A percentile compares a stretch with the other conserved stretches of the same genome.
phyloP scores from a whole-genome alignment of 2,888 invertebrate species.

The Thyatira batis region DNA sequence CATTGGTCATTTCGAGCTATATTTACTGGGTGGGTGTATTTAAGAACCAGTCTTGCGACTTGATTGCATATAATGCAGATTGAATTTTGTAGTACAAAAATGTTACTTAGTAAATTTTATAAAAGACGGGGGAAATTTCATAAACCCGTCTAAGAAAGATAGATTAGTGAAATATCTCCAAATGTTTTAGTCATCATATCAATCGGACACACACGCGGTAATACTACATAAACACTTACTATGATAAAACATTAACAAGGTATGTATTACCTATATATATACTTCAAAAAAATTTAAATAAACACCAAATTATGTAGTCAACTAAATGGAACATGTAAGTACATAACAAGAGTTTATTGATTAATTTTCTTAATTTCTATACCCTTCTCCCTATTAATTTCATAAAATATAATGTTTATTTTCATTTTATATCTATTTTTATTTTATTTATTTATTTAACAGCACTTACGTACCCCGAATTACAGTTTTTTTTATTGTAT shows the following conservation, averaged over 20 bases:
- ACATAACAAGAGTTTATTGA: slow-evolving; percentile 6
- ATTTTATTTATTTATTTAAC: slow-evolving; percentile 15
- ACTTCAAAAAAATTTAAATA: background rate
- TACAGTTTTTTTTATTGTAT: slow-evolving; percentile 13
- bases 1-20: slow-evolving; percentile 8
- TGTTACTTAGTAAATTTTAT: background rate
- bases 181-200: background rate
- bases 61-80: background rate
- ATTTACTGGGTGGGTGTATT: background rate
- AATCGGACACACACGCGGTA: background rate
- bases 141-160: background rate
- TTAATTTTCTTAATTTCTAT: slow-evolving; percentile 22
- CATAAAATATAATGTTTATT: slow-evolving; percentile 23
- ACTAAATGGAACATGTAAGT: slow-evolving; percentile 10
- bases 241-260: slow-evolving; percentile 1
- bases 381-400: slow-evolving; percentile 28
- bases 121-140: background rate
- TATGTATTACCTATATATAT: background rate
- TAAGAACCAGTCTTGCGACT: background rate
- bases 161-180: background rate
- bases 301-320: slow-evolving; percentile 3
- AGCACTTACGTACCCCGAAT: background rate
- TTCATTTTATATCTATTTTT: slow-evolving; percentile 30
- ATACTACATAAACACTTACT: slow-evolving; percentile 4
- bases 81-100: background rate